Evolutionary conservation across 2,888 invertebrate genomes (phyloP), one percentile per base, ranked within the genome.

Genomic region (Lepetodrilus schrolli): DNA sequence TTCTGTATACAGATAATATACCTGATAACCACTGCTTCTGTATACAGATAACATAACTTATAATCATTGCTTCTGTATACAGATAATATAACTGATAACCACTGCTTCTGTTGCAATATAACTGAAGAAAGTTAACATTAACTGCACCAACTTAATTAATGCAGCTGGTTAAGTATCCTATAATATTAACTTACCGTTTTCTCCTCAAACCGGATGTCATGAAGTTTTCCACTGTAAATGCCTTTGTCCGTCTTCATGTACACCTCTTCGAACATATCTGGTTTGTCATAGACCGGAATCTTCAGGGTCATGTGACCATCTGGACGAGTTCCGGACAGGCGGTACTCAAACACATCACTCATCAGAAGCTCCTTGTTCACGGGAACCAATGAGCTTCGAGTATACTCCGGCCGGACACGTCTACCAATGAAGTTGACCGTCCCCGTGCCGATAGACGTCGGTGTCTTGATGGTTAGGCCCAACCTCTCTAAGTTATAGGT

Each of bases 311-410:
- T 73, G 8, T 72, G 58, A 13, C 74, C 80, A 48, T 77, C 74
- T 4, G 77, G 72, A 13, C 74, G 74, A 1, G 76, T 75, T 8
- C 76, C 75, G 8, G 80, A 80, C 3, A 76, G 71, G 3, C 78
- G 74, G 68, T 75, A 78, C 68, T 81, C 80, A 72, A 77, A 81
- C 38, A 79, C 74, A 66, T 81, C 81, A 38, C 80, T 80, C 36
- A 82, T 71, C 0, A 82, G 69, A 20, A 78, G 70, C 49, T 70
- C 70, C 17, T 49, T 70, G 49, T 50, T 30, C 4, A 10, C 50
- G 1, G 49, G 70, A 36, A 21, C 30, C 48, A 72, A 43, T 30
- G 47, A 51, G 20, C 73, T 72, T n/a, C 47, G 37, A 43, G 76
- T 77, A 48, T 78, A 80, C 66, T 81, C 81, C 0, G 80, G 80